These are phyloP conservation scores for Drosophila borealis DNA, from an alignment of 2,888 invertebrate genomes.

Conservation along the genomic window DNA sequence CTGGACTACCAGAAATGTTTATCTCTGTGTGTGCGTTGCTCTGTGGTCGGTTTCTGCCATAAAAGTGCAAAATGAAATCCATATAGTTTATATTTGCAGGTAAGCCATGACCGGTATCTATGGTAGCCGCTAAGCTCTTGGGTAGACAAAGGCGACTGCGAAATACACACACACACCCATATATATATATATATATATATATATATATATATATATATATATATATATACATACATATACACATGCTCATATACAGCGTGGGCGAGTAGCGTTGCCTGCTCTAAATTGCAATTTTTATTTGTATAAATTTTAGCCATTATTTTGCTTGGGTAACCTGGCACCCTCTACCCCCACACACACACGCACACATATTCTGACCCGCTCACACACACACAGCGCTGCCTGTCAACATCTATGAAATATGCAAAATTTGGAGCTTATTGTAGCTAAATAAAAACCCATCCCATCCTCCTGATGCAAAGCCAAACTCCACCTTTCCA, in stretches of 20 bases:
- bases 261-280: constrained; percentile 33
- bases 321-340: constrained; percentile 64
- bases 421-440: constrained; percentile 79
- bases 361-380: neutral
- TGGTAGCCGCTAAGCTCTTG: constrained; percentile 62
- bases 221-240: neutral
- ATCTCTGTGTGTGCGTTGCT: constrained; percentile 17
- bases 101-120: constrained; percentile 59
- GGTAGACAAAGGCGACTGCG: constrained; percentile 55
- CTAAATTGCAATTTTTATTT: constrained; percentile 79
- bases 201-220: constrained; percentile 7
- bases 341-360: constrained; percentile 12
- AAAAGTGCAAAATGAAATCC: constrained; percentile 72
- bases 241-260: constrained; percentile 22
- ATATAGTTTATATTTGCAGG: constrained; percentile 68
- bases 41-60: constrained; percentile 38
- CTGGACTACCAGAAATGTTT: constrained; percentile 8
- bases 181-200: neutral
- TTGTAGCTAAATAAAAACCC: constrained; percentile 67
- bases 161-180: constrained; percentile 13
- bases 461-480: constrained; percentile 21
- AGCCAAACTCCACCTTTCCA: constrained; percentile 16
- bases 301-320: constrained; percentile 74
- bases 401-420: constrained; percentile 72
- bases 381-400: constrained; percentile 8